Percentiles rank a stretch among this genome's conserved stretches.
Evolutionary conservation across 2,797 vertebrate species (phyloP).

Genomic region (Myotis findleyi): DNA sequence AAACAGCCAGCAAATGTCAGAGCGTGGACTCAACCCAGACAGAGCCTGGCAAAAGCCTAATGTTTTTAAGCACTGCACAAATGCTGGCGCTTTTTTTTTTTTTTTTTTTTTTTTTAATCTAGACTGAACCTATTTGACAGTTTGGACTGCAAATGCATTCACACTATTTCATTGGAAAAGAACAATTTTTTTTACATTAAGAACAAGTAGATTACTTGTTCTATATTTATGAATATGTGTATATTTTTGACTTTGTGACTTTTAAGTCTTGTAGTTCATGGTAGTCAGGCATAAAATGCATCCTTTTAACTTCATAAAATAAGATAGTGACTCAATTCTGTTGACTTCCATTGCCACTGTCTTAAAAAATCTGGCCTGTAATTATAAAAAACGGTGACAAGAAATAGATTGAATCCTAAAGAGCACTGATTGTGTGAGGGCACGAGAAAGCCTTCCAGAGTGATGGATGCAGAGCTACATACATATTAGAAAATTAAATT

Average conservation of each 20-base stretch:
- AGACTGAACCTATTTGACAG: neutral
- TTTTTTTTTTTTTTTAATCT: neutral
- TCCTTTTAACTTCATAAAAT: neutral
- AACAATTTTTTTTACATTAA: neutral
- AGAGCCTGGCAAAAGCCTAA: neutral
- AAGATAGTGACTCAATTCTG: neutral
- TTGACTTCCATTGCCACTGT: neutral
- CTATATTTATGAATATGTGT: neutral
- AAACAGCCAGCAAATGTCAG: neutral
- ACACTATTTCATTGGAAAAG: neutral
- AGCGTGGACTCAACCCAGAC: neutral
- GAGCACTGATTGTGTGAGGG: neutral
- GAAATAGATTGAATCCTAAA: neutral
- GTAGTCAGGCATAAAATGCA: neutral
- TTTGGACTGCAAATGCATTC: neutral
- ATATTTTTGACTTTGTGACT: neutral
- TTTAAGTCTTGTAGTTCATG: neutral
- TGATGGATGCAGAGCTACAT: neutral
- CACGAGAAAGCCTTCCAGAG: neutral
- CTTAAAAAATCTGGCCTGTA: neutral
- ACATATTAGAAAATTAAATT: neutral
- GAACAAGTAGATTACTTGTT: neutral
- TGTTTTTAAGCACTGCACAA: neutral
- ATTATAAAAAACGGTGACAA: neutral
- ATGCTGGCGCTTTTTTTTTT: neutral